phyloP scores from a whole-genome alignment of 2,888 invertebrate species.

The Chloroclystis v-ata region DNA sequence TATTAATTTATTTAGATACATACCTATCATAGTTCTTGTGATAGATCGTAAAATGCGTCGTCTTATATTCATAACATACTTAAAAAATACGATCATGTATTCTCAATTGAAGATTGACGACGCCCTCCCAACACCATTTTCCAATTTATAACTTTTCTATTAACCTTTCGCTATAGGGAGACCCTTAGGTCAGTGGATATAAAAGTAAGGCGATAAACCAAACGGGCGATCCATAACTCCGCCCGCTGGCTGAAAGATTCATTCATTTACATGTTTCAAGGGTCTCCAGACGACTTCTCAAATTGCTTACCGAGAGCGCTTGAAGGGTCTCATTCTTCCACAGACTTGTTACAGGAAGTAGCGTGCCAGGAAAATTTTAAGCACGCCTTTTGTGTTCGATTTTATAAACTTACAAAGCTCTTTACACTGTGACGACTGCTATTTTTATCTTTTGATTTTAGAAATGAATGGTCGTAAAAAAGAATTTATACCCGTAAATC shows the following conservation, averaged over 20 bases:
- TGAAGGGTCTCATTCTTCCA: constrained; percentile 1
- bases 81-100: too few relatives aligned
- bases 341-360: background rate
- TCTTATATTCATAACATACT: too few relatives aligned
- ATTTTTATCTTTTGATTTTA: too few relatives aligned
- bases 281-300: constrained; percentile 1
- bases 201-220: constrained; percentile 37
- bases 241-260: constrained; percentile 26
- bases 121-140: background rate
- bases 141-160: background rate
- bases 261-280: constrained; percentile 24
- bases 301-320: constrained; percentile 3
- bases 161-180: background rate
- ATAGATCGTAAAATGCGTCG: too few relatives aligned
- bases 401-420: too few relatives aligned
- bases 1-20: too few relatives aligned
- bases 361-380: background rate
- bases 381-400: too few relatives aligned
- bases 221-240: constrained; percentile 40
- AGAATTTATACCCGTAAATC: too few relatives aligned
- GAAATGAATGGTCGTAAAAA: too few relatives aligned
- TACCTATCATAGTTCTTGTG: too few relatives aligned
- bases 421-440: too few relatives aligned
- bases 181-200: constrained; percentile 39
- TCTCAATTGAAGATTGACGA: too few relatives aligned